Evolutionary conservation across 2,888 invertebrate genomes (phyloP), one percentile per base, ranked within the genome.

Genomic region (Lobophora halterata): DNA sequence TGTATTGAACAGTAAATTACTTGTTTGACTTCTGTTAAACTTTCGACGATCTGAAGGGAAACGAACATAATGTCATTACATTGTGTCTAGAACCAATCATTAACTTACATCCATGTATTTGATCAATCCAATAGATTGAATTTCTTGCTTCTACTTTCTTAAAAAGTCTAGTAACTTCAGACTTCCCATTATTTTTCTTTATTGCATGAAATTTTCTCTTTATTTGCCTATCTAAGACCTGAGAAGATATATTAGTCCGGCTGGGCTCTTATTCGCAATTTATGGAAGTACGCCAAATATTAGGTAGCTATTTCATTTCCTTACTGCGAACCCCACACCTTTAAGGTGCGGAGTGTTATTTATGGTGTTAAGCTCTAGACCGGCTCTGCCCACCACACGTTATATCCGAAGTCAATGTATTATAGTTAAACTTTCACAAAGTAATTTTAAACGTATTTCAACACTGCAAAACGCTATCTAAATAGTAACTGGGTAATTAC

Each of bases 301-400:
- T 37, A 43, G 31, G 35, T 12, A 11, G 24, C 10, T 45, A 62
- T 58, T 51, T 46, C 46, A 55, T 58, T 56, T 50, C 49, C 35
- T 53, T 50, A 58, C 49, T 38, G 52, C 35, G 33, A 46, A 42
- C 36, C 38, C 46, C 42, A 25, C 19, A 28, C 28, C 31, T 26
- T 40, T 24, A 31, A 43, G 46, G 70, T 67, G 70, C 62, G 65
- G 48, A 55, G 40, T 49, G 10, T 55, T 67, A 74, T 71, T 68
- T 71, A 70, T 70, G 58, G 65, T 59, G 53, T 62, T 60, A 55
- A 61, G 55, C 54, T 61, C 41, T 40, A 12, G 55, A 51, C 49
- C 41, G 40, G 45, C 39, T 17, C 49, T 55, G 46, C 54, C 53
- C 46, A 46, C 50, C 49, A 49, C 66, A 61, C 60, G 65, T 63